Evolutionary conservation across 2,888 invertebrate genomes (phyloP), one percentile per base, ranked within the genome.

Genomic region (Blastobasis lacticolella): DNA sequence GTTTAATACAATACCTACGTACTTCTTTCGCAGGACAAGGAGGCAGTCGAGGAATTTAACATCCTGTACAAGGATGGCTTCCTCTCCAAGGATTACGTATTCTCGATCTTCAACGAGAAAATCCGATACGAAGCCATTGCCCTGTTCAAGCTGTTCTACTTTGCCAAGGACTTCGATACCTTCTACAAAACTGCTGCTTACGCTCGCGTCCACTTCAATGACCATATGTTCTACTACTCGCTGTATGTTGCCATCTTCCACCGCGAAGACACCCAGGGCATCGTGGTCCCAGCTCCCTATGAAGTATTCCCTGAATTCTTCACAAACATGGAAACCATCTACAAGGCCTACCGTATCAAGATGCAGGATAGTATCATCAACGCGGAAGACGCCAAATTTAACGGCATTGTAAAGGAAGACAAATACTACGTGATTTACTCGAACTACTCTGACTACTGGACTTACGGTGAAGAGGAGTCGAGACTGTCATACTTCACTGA

Each of bases 401-500:
- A 75, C 44, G 90, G 88, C 23, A 70, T 90, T 37, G 71, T 81
- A 9, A 71, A 73, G 37, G 84, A 85, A 50, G 67, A 72, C 36
- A 71, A 88, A 45, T 64, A 78, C n/a, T 89, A 83, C 59, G 73
- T 89, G 37, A 81, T 90, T 64, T 89, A 89, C 52, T 81, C 90
- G 10, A 92, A 92, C 71, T 92, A 92, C 62, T 90, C 91, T 9
- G 89, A 86, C 60, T 66, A 86, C 43, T 67, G 69, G 44, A 73
- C 82, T 60, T 90, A 89, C 64, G 86, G 82, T 59, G 89, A 90
- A 60, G 68, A 84, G 2, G 92, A 93, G 62, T 87, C 89, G 64
- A 89, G 86, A 54, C 61, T 94, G 51, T 84, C 90, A 42, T 94
- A 94, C 78, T 92, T 93, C 77, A 92, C 91, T 40, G 93, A 94